phyloP scores from a whole-genome alignment of 2,113 vertebrate genomes.

The Martes martes region DNA sequence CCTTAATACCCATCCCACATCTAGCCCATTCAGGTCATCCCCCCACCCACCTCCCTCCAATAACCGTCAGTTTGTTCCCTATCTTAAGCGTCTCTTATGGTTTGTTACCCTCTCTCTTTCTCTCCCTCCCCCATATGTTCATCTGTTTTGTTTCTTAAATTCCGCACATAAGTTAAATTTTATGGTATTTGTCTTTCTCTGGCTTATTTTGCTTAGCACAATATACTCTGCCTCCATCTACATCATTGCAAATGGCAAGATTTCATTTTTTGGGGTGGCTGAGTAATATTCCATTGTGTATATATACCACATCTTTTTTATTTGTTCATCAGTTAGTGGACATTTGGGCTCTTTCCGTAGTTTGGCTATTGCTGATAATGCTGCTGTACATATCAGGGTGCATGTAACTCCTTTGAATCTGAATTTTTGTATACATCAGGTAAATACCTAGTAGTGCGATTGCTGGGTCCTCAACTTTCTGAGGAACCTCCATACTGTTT shows the following conservation, averaged over 20 bases:
- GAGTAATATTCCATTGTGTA: background rate
- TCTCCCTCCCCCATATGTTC: background rate
- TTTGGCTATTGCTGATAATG: background rate
- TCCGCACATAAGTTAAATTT: background rate
- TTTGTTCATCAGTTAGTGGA: background rate
- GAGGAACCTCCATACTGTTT: background rate
- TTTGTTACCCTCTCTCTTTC: background rate
- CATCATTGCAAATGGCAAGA: too few species aligned
- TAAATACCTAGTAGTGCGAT: background rate
- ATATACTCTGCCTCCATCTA: background rate
- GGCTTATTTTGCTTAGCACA: background rate
- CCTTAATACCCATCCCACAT: background rate
- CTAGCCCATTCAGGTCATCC: background rate
- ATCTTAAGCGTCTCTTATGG: background rate
- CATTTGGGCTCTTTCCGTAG: background rate
- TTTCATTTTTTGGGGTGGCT: background rate
- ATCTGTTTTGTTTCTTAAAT: background rate
- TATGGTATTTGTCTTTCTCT: background rate
- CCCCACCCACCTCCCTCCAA: background rate
- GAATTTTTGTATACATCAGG: background rate
- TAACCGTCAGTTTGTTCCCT: background rate
- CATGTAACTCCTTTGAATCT: background rate
- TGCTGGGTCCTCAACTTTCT: background rate
- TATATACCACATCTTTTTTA: background rate
- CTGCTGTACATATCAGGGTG: background rate